These are phyloP conservation scores for Cacatua alba DNA, from an alignment of 2,113 vertebrate species.

Conservation along the genomic window DNA sequence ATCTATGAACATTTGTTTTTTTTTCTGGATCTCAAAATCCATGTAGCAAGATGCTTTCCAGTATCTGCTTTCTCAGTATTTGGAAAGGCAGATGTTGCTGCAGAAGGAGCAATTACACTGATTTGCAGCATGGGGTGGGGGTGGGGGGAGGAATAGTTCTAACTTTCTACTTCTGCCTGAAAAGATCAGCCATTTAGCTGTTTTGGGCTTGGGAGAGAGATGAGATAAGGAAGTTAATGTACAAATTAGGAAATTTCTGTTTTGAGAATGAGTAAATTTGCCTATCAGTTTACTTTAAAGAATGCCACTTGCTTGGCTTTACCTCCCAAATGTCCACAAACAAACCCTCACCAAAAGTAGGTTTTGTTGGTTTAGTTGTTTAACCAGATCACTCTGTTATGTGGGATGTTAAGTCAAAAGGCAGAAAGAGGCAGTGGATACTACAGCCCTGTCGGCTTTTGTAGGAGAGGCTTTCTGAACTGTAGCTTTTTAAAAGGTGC, in stretches of 20 bases:
- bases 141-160: neutral
- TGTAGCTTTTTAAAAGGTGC: neutral
- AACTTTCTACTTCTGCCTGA: neutral
- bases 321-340: neutral
- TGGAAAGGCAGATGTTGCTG: conserved; percentile 31
- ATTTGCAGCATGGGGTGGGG: neutral
- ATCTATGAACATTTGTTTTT: neutral
- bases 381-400: neutral
- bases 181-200: neutral
- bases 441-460: neutral
- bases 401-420: neutral
- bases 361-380: neutral
- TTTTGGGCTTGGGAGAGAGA: neutral
- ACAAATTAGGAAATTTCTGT: neutral
- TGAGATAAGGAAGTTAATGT: neutral
- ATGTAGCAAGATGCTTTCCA: neutral
- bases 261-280: neutral
- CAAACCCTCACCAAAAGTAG: neutral
- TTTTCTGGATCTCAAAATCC: neutral
- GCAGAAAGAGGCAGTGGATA: neutral
- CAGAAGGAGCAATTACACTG: conserved; percentile 13
- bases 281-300: neutral
- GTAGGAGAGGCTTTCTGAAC: neutral
- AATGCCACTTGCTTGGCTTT: neutral
- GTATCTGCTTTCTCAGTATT: conserved; percentile 11